phyloP scores from a whole-genome alignment of 2,113 vertebrate species.

The Noturus placidus region DNA sequence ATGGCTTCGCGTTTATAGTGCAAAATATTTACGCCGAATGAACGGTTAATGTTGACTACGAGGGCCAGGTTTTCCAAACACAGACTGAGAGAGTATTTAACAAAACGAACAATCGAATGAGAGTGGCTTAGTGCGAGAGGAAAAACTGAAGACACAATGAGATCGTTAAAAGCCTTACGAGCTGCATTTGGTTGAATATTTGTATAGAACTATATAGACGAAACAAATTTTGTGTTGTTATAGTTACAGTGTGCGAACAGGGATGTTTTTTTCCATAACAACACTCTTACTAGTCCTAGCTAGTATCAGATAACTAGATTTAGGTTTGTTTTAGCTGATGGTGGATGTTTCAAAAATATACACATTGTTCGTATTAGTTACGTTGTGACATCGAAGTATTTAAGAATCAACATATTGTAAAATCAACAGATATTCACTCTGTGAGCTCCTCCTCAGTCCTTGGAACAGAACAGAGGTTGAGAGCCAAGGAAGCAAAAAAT shows the following conservation, averaged over 20 bases:
- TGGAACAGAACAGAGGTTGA: not conserved
- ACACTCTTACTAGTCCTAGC: too few relatives aligned
- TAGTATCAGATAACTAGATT: too few relatives aligned
- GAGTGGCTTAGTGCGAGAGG: not conserved
- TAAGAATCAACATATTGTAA: not conserved
- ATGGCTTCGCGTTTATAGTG: not conserved
- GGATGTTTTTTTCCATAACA: too few relatives aligned
- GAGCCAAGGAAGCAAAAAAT: not conserved
- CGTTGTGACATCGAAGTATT: not conserved
- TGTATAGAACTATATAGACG: not conserved
- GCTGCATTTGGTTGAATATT: not conserved
- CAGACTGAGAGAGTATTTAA: not conserved
- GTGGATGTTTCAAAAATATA: not conserved
- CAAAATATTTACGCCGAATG: not conserved
- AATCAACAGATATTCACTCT: too few relatives aligned
- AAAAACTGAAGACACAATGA: not conserved
- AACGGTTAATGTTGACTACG: not conserved
- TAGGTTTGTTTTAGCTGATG: not conserved
- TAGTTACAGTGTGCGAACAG: too few relatives aligned
- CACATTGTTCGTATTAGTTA: not conserved
- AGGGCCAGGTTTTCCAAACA: not conserved
- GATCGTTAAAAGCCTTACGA: not conserved
- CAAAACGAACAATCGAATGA: not conserved
- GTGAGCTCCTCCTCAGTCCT: too few relatives aligned
- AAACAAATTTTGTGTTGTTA: not conserved